phyloP scores from a whole-genome alignment of 2,113 vertebrate species.

The Phylloscopus trochiloides region DNA sequence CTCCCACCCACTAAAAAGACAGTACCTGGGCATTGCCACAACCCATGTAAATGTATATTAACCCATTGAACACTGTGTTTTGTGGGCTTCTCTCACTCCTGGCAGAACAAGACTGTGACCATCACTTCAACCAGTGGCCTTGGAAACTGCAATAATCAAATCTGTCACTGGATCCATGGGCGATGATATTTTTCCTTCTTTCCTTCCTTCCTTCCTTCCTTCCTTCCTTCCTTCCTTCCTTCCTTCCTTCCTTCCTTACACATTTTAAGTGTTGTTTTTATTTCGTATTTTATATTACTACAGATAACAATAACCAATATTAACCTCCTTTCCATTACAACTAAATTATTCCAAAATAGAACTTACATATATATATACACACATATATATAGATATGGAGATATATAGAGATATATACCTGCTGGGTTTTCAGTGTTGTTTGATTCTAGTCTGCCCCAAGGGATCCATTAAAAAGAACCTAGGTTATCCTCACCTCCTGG shows the following conservation, averaged over 20 bases:
- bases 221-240: too few species aligned
- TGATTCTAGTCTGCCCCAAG: neutral
- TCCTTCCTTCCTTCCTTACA: neutral
- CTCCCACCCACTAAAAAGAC: too few species aligned
- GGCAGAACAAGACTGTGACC: neutral
- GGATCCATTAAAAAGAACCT: neutral
- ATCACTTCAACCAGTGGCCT: neutral
- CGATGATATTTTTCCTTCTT: neutral
- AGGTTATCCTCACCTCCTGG: neutral
- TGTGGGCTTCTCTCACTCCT: neutral
- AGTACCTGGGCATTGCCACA: neutral
- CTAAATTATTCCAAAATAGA: neutral
- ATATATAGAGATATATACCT: neutral
- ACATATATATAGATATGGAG: too few species aligned
- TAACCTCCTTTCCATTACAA: neutral
- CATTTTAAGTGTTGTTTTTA: neutral
- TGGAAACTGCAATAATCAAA: neutral
- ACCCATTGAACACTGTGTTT: neutral
- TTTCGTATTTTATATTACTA: neutral
- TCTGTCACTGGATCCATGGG: too few species aligned
- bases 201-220: too few species aligned
- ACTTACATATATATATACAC: neutral
- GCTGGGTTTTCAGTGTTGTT: neutral
- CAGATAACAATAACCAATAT: neutral
- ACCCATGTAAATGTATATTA: fast-evolving